Conservation (phyloP, 2,888 invertebrate genomes). For the Drosophila flavopinicola region DNA sequence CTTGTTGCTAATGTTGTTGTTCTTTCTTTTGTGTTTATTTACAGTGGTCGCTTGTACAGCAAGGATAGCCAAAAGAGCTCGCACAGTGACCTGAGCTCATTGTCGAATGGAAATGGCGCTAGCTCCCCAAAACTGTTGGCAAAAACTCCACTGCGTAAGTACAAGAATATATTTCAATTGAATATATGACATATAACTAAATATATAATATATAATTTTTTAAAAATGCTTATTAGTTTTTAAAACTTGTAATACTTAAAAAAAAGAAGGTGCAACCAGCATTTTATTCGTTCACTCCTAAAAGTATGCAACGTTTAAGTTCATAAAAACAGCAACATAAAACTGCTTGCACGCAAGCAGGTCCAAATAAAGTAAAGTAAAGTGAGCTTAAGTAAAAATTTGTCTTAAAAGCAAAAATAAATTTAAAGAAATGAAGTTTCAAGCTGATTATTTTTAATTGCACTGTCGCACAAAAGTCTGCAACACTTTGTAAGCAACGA, state of each 20-base stretch:
- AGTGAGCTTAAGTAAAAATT: too few relatives aligned
- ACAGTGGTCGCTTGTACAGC: constrained; percentile 85
- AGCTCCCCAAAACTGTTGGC: constrained; percentile 83
- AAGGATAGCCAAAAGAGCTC: constrained; percentile 89
- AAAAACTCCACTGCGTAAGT: constrained; percentile 86
- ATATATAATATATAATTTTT: too few relatives aligned
- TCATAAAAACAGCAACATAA: too few relatives aligned
- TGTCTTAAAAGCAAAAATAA: too few relatives aligned
- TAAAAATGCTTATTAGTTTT: too few relatives aligned
- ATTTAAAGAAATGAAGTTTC: too few relatives aligned
- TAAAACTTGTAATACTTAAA: too few relatives aligned
- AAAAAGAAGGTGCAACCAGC: too few relatives aligned
- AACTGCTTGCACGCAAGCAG: too few relatives aligned
- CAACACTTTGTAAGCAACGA: constrained; percentile 1
- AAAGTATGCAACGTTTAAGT: too few relatives aligned
- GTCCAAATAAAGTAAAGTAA: too few relatives aligned
- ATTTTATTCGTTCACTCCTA: too few relatives aligned
- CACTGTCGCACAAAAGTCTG: background rate
- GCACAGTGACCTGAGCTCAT: constrained; percentile 88
- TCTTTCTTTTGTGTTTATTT: constrained; percentile 43
- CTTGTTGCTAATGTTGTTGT: background rate
- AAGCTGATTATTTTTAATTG: background rate
- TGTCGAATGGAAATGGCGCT: constrained; percentile 78
- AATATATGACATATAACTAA: background rate
- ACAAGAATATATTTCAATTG: background rate